Evolutionary conservation across 2,888 invertebrate species (phyloP).

Genomic region (Ganaspis brasiliensis): DNA sequence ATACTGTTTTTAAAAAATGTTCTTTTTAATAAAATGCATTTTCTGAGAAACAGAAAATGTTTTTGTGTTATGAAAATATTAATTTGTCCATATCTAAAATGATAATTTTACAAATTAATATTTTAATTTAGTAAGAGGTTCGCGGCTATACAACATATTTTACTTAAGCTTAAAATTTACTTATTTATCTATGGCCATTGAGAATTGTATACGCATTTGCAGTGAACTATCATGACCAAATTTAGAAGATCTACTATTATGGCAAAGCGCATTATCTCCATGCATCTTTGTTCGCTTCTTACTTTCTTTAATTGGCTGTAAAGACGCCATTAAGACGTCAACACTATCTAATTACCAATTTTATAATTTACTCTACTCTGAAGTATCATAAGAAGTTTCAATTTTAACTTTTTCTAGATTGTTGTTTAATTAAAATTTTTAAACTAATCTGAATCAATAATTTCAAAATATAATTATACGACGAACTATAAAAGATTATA

Average conservation of each 20-base stretch:
- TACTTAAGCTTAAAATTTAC: slow-evolving; percentile 44
- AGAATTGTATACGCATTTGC: slow-evolving; percentile 6
- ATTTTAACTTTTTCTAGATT: not conserved
- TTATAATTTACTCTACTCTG: not conserved
- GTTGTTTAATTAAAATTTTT: too few relatives aligned
- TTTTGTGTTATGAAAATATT: too few relatives aligned
- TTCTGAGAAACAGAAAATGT: too few relatives aligned
- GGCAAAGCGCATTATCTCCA: slow-evolving; percentile 26
- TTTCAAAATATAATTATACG: too few relatives aligned
- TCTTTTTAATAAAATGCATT: too few relatives aligned
- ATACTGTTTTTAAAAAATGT: too few relatives aligned
- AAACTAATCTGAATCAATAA: too few relatives aligned
- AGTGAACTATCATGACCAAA: not conserved
- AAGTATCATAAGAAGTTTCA: slow-evolving; percentile 14
- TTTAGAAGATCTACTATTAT: slow-evolving; percentile 17
- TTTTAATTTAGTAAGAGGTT: slow-evolving; percentile 50
- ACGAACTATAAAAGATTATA: too few relatives aligned
- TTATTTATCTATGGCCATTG: not conserved
- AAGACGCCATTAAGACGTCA: slow-evolving; percentile 19
- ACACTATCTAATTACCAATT: slow-evolving; percentile 6
- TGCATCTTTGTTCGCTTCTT: slow-evolving; percentile 19
- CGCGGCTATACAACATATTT: slow-evolving; percentile 57
- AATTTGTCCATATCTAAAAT: not conserved
- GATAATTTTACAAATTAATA: not conserved
- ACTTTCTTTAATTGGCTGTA: slow-evolving; percentile 41